These are phyloP conservation scores for Drosophila mimetica DNA, from an alignment of 2,888 invertebrate genomes.

Conservation along the genomic window DNA sequence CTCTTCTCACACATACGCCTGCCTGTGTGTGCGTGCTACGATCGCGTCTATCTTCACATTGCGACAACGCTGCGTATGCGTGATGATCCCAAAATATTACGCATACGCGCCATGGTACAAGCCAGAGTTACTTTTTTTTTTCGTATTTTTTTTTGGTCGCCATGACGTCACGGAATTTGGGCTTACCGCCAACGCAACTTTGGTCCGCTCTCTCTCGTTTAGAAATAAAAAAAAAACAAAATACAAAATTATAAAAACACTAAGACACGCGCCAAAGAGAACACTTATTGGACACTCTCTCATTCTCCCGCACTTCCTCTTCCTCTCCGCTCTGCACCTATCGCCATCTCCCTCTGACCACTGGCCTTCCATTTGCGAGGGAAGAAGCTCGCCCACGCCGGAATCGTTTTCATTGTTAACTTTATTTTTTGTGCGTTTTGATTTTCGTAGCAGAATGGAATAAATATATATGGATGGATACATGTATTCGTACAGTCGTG, in stretches of 20 bases:
- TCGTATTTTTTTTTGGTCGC: not conserved
- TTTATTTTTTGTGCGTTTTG: conserved; percentile 47
- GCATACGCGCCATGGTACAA: conserved; percentile 56
- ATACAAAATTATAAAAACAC: not conserved
- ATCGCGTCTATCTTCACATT: conserved; percentile 20
- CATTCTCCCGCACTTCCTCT: conserved; percentile 34
- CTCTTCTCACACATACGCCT: not conserved
- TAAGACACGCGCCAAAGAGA: conserved; percentile 35
- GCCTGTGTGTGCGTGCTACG: conserved; percentile 1
- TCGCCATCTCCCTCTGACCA: conserved; percentile 9
- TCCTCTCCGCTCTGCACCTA: not conserved
- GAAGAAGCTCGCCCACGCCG: conserved; percentile 59
- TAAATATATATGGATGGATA: conserved; percentile 1
- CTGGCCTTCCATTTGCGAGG: conserved; percentile 10
- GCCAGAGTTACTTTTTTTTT: not conserved
- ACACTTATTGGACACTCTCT: conserved; percentile 12
- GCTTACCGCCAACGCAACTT: conserved; percentile 19
- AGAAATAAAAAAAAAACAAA: too few species aligned
- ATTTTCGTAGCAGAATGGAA: conserved; percentile 48
- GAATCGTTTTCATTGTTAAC: conserved; percentile 60
- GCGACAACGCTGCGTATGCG: conserved; percentile 67
- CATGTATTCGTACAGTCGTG: not conserved
- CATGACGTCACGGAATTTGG: conserved; percentile 4
- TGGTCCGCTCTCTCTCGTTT: not conserved
- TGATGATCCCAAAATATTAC: conserved; percentile 60